Conservation (phyloP, 2,113 vertebrate species). For the Myiagra hebetior region DNA sequence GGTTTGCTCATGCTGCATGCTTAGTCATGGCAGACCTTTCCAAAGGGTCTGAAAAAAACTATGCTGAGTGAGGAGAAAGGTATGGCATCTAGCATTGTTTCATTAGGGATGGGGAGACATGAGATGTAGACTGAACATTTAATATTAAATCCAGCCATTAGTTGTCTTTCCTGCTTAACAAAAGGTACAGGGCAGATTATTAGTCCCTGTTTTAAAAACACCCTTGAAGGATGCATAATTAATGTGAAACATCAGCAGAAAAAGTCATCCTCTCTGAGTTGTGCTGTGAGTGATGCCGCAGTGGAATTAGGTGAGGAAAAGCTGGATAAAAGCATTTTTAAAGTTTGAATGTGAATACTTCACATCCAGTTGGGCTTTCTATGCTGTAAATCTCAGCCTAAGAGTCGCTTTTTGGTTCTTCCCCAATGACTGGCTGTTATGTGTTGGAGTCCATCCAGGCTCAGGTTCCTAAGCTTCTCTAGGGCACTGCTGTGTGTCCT, state of each 20-base stretch:
- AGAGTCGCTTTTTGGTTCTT: not conserved
- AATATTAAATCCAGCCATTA: not conserved
- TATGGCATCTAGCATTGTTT: not conserved
- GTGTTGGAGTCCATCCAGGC: not conserved
- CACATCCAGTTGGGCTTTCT: not conserved
- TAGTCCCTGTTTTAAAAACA: slow-evolving; percentile 11
- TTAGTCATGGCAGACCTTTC: slow-evolving; percentile 65
- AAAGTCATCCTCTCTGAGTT: not conserved
- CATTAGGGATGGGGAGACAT: not conserved
- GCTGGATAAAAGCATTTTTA: not conserved
- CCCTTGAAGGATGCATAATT: slow-evolving; percentile 37
- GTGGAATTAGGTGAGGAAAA: not conserved
- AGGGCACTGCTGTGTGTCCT: not conserved
- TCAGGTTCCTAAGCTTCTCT: not conserved
- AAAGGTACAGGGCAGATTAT: slow-evolving; percentile 31
- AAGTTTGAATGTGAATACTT: not conserved
- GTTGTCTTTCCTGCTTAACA: slow-evolving; percentile 33
- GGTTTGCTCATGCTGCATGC: slow-evolving; percentile 27
- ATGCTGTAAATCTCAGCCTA: not conserved
- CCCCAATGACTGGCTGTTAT: not conserved
- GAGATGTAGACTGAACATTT: not conserved
- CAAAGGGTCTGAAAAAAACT: slow-evolving; percentile 31
- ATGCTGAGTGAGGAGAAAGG: not conserved
- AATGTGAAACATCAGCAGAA: slow-evolving; percentile 25
- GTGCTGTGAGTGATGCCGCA: not conserved